These are phyloP conservation scores for Hepsetus odoe DNA, from an alignment of 2,113 vertebrate species.

Conservation along the genomic window DNA sequence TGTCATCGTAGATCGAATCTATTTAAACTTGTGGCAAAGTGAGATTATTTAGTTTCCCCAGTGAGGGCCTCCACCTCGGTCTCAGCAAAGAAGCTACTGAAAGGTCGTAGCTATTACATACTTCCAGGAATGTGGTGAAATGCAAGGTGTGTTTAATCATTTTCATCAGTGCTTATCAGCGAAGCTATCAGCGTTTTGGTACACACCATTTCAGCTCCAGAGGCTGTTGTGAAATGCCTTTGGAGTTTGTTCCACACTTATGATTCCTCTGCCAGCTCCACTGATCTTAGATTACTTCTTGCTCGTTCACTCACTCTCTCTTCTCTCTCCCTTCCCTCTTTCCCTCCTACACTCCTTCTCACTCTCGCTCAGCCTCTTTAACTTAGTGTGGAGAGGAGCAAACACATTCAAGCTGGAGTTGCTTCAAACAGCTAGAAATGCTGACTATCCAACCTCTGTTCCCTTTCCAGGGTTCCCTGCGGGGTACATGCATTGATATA, in stretches of 20 bases:
- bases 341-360: not conserved
- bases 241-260: slow-evolving; percentile 54
- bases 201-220: slow-evolving; percentile 46
- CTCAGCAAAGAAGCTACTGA: not conserved
- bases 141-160: slow-evolving; percentile 48
- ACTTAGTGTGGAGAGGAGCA: not conserved
- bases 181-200: slow-evolving; percentile 47
- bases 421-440: not conserved
- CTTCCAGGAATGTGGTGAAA: slow-evolving; percentile 52
- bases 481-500: too few species aligned
- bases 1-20: too few species aligned
- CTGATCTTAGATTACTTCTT: slow-evolving; percentile 35
- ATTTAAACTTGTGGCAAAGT: not conserved
- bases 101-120: not conserved
- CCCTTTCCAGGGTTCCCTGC: not conserved
- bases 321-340: not conserved
- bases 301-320: not conserved
- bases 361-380: too few species aligned
- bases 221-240: slow-evolving; percentile 65
- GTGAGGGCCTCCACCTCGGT: not conserved
- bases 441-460: slow-evolving; percentile 17
- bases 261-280: slow-evolving; percentile 45
- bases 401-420: not conserved
- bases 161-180: slow-evolving; percentile 58
- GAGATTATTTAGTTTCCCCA: too few species aligned